Evolutionary conservation across 2,888 invertebrate genomes (phyloP), one percentile per base, ranked within the genome.

Genomic region (Chouioia cunea): DNA sequence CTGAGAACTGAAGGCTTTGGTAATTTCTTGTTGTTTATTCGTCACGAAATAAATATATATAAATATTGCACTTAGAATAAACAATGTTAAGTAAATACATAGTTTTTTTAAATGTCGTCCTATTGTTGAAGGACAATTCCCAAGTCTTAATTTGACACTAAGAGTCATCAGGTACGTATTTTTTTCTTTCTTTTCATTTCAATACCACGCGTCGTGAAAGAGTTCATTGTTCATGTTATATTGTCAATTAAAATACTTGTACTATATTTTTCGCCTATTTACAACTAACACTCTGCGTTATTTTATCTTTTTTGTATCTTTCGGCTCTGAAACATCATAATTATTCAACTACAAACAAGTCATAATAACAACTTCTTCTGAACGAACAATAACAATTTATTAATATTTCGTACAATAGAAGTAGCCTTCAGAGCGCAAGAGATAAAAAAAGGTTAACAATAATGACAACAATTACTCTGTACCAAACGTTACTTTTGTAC

Each of bases 121-220:
- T 8, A n/a, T 1, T n/a, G 47, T 43, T 3, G 65, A 73, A 54
- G 54, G 59, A 44, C 10, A 56, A 36, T 36, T 36, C 58, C 66
- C 53, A 70, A 73, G 73, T 69, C 69, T 73, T 73, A 14, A 56
- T 60, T 62, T 20, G 57, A 60, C 60, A 47, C 52, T 60, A 65
- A 63, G 52, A 69, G 58, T 70, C 66, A 54, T 73, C 73, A 73
- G 73, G 73, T 73, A 73, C 73, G 63, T 63, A 65, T 54, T 64
- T 47, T 20, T 10, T 52, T 50, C 27, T 48, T 27, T 15, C 47
- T 4, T 27, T 36, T 16, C 23, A 46, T 52, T 58, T 36, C 22
- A 52, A 46, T 44, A 53, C 15, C 18, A 27, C 27, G 46, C 27
- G 18, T 10, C 10, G 6, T 12, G 12, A 36, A 10, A 36, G 27